phyloP scores from a whole-genome alignment of 2,888 invertebrate species.

The Oeneis ivallda region DNA sequence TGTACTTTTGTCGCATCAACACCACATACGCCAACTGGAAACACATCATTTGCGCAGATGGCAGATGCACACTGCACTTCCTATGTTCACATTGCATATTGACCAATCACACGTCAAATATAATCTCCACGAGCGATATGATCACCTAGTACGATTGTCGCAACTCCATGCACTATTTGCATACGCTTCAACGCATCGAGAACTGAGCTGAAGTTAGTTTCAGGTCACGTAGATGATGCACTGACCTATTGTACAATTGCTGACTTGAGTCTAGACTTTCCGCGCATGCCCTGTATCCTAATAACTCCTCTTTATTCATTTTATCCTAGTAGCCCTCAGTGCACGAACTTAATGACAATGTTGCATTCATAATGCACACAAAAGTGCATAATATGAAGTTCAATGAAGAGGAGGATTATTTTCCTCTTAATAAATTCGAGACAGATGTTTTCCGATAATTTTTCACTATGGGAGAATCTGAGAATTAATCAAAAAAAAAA shows the following conservation, averaged over 20 bases:
- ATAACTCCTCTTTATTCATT: conserved; percentile 23
- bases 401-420: too few species aligned
- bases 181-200: conserved; percentile 29
- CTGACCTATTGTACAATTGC: conserved; percentile 27
- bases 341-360: conserved; percentile 27
- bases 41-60: conserved; percentile 43
- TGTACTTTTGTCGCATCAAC: neutral
- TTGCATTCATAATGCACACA: neutral
- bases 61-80: conserved; percentile 46
- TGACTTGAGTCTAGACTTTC: conserved; percentile 34
- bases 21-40: conserved; percentile 24
- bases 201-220: conserved; percentile 37
- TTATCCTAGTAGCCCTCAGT: conserved; percentile 32
- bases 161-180: conserved; percentile 42
- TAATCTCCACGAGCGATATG: conserved; percentile 40
- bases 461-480: too few species aligned
- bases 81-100: conserved; percentile 37
- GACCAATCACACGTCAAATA: conserved; percentile 34
- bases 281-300: conserved; percentile 41
- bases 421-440: too few species aligned
- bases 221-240: conserved; percentile 35
- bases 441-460: too few species aligned
- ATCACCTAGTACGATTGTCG: conserved; percentile 44
- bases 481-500: too few species aligned
- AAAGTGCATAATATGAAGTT: too few species aligned